phyloP scores from a whole-genome alignment of 2,888 invertebrate species.

The Lagria hirta region DNA sequence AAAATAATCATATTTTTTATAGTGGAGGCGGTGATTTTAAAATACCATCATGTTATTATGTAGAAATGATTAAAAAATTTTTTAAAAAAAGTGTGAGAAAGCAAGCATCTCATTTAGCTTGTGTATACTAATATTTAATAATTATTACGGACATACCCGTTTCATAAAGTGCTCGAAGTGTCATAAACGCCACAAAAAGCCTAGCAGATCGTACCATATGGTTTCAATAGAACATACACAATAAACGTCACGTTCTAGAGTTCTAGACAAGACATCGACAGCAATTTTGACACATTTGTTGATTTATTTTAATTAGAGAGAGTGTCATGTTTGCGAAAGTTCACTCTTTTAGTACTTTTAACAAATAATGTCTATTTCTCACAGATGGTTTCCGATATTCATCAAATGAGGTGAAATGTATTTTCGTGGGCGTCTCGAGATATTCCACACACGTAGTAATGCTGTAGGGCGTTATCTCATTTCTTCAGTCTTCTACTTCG shows the following conservation, averaged over 20 bases:
- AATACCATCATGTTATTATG: too few species aligned
- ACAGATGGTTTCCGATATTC: conserved; percentile 41
- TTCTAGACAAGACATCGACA: conserved; percentile 13
- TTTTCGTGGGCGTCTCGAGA: conserved; percentile 38
- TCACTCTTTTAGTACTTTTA: conserved; percentile 17
- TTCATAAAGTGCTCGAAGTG: conserved; percentile 29
- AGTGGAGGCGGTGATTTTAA: too few species aligned
- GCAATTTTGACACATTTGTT: conserved; percentile 26
- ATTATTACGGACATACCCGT: conserved; percentile 29
- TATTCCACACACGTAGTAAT: conserved; percentile 36
- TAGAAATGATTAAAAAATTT: too few species aligned
- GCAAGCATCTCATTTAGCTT: too few species aligned
- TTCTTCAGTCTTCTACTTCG: conserved; percentile 26
- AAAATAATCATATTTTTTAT: too few species aligned
- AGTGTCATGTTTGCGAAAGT: conserved; percentile 21
- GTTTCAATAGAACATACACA: conserved; percentile 27
- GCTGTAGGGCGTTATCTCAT: conserved; percentile 38
- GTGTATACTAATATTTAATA: conserved; percentile 30
- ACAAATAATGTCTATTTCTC: conserved; percentile 37
- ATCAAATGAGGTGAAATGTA: conserved; percentile 41
- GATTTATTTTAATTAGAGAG: conserved; percentile 27
- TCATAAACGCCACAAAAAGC: conserved; percentile 35
- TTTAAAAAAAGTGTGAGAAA: too few species aligned
- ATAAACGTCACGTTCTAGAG: conserved; percentile 26
- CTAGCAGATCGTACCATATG: conserved; percentile 35